Evolutionary conservation across 2,888 invertebrate genomes (phyloP), one percentile per base, ranked within the genome.

Genomic region (Drosophila imparisetae): DNA sequence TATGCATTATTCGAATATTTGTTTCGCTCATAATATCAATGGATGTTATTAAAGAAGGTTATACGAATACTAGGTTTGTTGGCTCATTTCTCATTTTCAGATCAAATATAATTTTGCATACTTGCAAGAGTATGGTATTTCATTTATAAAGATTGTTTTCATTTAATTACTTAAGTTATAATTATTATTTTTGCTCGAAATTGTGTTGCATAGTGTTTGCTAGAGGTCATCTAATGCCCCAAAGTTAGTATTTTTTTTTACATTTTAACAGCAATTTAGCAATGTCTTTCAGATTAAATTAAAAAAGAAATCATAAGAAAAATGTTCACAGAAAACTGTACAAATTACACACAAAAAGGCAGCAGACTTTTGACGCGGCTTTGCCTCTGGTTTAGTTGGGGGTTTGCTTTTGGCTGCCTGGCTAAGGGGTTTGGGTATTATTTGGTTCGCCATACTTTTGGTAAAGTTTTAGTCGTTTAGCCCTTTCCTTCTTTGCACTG

Each of bases 271-370:
- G 89, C 84, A 86, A 85, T 85, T 85, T 89, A 81, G 84, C 87
- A 89, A 86, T 84, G 83, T 81, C 89, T 89, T 88, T 81, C 72
- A 73, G 86, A 89, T 86, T 88, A 85, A 89, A 89, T 86, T 89
- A 89, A 89, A 87, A 79, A 85, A 76, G 86, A 78, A 89, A 89
- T 88, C 73, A 83, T 83, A 89, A 83, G 78, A 74, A 75, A 75
- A 82, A 80, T 73, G 57, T 68, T 61, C 61, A 38, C 29, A 50
- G 76, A 80, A 78, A 89, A 86, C 61, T 74, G 79, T 86, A 86
- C 83, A 90, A 86, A 86, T 86, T 86, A 88, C 86, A 86, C 83
- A 79, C 78, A 90, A 83, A 79, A 78, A 77, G 63, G 69, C 79
- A 72, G 61, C 61, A 86, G 86, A 86, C 87, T 85, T 89, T 86